A percentile compares a stretch with the other conserved stretches of the same genome.
Conservation (phyloP, 2,797 vertebrate genomes). For the Catostomus latipinnis region DNA sequence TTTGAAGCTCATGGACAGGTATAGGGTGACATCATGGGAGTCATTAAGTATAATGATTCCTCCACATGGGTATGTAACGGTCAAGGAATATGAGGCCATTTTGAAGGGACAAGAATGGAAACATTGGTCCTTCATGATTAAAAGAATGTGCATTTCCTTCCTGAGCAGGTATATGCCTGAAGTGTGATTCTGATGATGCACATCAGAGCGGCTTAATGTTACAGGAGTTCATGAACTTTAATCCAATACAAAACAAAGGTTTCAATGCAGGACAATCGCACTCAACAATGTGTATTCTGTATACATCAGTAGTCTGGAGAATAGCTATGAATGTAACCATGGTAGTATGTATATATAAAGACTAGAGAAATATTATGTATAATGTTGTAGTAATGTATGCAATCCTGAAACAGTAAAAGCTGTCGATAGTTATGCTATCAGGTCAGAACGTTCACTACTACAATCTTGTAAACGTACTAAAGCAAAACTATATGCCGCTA, state of each 20-base stretch:
- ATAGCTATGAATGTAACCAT: not conserved
- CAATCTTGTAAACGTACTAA: not conserved
- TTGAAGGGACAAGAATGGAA: not conserved
- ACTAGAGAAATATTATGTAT: not conserved
- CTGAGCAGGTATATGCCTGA: not conserved
- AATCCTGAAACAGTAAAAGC: not conserved
- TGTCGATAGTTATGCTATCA: not conserved
- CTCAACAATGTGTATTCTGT: not conserved
- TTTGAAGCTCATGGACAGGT: not conserved
- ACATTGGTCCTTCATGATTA: not conserved
- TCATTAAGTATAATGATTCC: slow-evolving; percentile 1
- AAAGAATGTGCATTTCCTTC: not conserved
- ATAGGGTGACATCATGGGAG: not conserved
- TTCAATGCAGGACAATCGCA: not conserved
- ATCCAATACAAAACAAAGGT: not conserved
- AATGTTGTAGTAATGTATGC: not conserved
- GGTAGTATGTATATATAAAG: not conserved
- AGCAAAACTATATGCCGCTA: not conserved
- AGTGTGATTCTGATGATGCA: not conserved
- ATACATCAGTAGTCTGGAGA: not conserved
- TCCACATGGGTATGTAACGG: not conserved
- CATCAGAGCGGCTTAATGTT: not conserved
- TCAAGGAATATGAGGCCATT: not conserved
- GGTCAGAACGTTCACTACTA: not conserved
- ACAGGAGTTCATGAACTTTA: not conserved